Percentiles rank a stretch among this genome's conserved stretches.
Conservation (phyloP, 2,888 invertebrate genomes). For the Holacanthella duospinosa region DNA sequence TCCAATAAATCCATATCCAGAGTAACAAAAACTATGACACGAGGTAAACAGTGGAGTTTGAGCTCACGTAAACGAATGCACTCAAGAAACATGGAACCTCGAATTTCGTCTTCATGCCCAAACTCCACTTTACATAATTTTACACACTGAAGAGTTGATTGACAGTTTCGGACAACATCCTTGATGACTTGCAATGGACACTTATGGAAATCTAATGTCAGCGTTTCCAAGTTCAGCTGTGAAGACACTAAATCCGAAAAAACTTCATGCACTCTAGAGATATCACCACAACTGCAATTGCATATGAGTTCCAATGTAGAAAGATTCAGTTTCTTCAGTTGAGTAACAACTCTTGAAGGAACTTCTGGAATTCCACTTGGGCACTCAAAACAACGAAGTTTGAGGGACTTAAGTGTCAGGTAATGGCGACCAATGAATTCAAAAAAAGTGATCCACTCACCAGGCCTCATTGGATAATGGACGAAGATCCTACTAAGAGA, state of each 20-base stretch:
- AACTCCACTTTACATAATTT: constrained; percentile 15
- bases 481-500: constrained; percentile 13
- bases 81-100: constrained; percentile 9
- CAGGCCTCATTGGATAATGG: constrained; percentile 14
- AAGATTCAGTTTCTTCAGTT: constrained; percentile 11
- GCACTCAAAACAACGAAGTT: constrained; percentile 4
- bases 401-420: not conserved
- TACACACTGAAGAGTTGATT: not conserved
- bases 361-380: not conserved
- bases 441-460: constrained; percentile 24
- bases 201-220: constrained; percentile 7
- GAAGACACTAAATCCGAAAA: not conserved
- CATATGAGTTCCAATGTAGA: constrained; percentile 12
- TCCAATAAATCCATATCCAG: not conserved
- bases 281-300: constrained; percentile 1
- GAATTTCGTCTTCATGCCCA: constrained; percentile 14
- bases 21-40: constrained; percentile 11
- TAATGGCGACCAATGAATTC: constrained; percentile 13
- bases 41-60: constrained; percentile 9
- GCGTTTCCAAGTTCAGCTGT: constrained; percentile 8
- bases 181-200: not conserved
- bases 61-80: constrained; percentile 6
- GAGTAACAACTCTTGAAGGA: not conserved
- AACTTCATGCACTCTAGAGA: not conserved
- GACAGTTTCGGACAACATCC: not conserved